Percentiles rank a stretch among this genome's conserved stretches.
These are phyloP conservation scores for Gadopsis bispinosus DNA, from an alignment of 2,797 vertebrate species.

Conservation along the genomic window DNA sequence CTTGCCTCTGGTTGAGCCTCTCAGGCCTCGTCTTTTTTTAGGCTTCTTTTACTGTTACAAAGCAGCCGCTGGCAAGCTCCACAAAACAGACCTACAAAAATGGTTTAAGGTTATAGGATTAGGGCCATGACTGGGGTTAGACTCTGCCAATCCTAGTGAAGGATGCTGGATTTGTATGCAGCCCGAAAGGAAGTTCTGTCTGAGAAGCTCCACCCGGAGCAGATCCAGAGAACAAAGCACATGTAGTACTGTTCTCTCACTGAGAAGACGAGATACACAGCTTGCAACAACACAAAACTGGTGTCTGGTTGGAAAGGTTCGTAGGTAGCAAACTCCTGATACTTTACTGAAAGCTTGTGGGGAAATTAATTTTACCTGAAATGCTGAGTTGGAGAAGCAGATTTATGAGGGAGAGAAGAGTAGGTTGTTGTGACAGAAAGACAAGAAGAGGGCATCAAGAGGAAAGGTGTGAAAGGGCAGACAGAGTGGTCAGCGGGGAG, in stretches of 20 bases:
- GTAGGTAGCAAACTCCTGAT: not conserved
- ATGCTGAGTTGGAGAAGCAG: not conserved
- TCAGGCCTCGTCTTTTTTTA: conserved; percentile 29
- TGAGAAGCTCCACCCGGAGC: conserved; percentile 12
- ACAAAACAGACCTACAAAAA: conserved; percentile 51
- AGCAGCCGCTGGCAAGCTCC: conserved; percentile 29
- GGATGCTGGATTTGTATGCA: conserved; percentile 33
- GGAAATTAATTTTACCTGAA: conserved; percentile 2
- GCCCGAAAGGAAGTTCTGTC: conserved; percentile 28
- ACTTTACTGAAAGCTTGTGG: not conserved
- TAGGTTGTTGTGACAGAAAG: not conserved
- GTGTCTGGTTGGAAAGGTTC: not conserved
- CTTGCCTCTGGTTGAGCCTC: conserved; percentile 23
- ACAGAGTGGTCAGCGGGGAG: not conserved
- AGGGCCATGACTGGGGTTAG: conserved; percentile 43
- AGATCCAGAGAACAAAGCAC: not conserved
- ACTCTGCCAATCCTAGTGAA: conserved; percentile 45
- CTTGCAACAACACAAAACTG: not conserved
- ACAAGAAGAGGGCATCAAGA: not conserved
- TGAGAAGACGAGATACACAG: not conserved
- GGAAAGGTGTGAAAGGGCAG: not conserved
- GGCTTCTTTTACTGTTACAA: conserved; percentile 23
- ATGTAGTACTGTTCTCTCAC: not conserved
- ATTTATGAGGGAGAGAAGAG: not conserved
- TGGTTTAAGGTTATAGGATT: conserved; percentile 60